A percentile compares a stretch with the other conserved stretches of the same genome.
phyloP scores from a whole-genome alignment of 2,888 invertebrate species.

The Siphlonurus alternatus region DNA sequence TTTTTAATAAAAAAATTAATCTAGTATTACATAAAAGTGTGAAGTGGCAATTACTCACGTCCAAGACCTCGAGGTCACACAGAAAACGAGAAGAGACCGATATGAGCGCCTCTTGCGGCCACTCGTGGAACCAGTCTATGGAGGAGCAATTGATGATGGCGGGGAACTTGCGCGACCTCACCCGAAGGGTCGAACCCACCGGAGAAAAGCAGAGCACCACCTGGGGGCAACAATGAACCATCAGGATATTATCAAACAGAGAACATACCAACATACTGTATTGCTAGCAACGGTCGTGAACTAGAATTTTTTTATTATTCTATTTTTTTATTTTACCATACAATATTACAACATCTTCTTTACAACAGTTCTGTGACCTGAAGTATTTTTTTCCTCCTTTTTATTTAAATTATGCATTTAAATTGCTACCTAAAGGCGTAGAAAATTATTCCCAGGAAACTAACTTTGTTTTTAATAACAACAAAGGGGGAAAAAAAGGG shows the following conservation, averaged over 20 bases:
- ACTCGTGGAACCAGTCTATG: slow-evolving; percentile 95
- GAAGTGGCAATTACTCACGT: slow-evolving; percentile 29
- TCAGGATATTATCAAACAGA: not conserved
- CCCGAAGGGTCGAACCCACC: slow-evolving; percentile 72
- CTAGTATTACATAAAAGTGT: no score
- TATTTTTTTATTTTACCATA: no score
- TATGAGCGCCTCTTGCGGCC: slow-evolving; percentile 81
- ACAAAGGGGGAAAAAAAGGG: no score
- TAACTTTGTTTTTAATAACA: no score
- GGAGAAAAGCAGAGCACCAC: slow-evolving; percentile 88
- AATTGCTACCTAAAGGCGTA: no score
- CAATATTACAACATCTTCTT: no score
- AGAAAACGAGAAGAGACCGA: slow-evolving; percentile 78
- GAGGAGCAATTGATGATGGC: slow-evolving; percentile 84
- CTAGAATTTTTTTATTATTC: not conserved
- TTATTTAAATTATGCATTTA: no score
- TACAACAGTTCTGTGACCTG: no score
- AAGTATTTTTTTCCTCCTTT: no score
- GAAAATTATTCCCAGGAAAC: no score
- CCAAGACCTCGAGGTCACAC: slow-evolving; percentile 53
- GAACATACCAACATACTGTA: not conserved
- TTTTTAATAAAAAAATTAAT: no score
- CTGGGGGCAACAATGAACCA: slow-evolving; percentile 19
- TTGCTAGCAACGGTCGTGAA: not conserved
- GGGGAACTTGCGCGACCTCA: slow-evolving; percentile 83